Conservation (phyloP, 2,113 vertebrate genomes). For the Platycercus adscitus region DNA sequence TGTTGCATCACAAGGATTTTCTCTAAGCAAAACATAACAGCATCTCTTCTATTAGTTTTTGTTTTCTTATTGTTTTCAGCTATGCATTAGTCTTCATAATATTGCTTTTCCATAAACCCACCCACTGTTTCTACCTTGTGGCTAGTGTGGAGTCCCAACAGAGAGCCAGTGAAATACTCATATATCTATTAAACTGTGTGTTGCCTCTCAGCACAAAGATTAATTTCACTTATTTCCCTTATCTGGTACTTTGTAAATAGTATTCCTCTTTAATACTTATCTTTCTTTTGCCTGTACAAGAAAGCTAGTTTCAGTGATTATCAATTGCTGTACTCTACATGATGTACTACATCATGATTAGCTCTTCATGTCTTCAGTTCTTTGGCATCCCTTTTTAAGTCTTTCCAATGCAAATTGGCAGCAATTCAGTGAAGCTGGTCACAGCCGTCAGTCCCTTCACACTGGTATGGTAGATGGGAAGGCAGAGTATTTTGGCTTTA, state of each 20-base stretch:
- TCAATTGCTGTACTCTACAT: neutral
- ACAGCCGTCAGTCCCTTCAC: neutral
- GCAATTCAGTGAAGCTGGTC: neutral
- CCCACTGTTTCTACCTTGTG: neutral
- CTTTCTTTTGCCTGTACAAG: neutral
- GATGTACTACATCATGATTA: neutral
- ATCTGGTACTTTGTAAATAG: neutral
- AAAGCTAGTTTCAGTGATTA: neutral
- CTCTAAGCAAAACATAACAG: neutral
- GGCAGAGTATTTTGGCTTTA: neutral
- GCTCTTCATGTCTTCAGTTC: neutral
- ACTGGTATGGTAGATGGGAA: neutral
- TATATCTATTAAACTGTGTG: neutral
- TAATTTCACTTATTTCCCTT: neutral
- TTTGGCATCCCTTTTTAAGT: neutral
- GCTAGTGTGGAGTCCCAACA: neutral
- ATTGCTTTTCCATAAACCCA: neutral
- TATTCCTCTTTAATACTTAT: neutral
- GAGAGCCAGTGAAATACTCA: neutral
- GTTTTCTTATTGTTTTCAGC: neutral
- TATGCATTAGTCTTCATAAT: neutral
- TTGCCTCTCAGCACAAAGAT: neutral
- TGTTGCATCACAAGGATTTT: neutral
- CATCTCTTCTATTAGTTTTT: neutral
- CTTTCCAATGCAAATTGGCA: neutral